These are phyloP conservation scores for Bombycilla garrulus DNA, from an alignment of 2,113 vertebrate genomes.

Conservation along the genomic window DNA sequence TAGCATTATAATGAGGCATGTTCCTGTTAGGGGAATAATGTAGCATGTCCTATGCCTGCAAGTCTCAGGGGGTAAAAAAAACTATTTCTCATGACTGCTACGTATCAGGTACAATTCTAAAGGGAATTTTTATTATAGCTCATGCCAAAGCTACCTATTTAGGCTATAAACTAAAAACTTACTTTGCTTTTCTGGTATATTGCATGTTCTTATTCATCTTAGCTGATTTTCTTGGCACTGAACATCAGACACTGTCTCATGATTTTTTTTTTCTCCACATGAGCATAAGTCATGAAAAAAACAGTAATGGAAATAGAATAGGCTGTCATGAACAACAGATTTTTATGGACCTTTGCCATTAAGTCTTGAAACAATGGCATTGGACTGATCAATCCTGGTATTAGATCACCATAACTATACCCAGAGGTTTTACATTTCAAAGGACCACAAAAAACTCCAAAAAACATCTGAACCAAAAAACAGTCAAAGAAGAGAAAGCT, in stretches of 20 bases:
- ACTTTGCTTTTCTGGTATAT: not conserved
- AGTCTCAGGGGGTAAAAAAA: not conserved
- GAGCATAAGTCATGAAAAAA: not conserved
- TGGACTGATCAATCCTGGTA: not conserved
- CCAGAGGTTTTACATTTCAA: not conserved
- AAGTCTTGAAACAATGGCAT: not conserved
- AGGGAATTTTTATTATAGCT: not conserved
- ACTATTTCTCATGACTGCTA: not conserved
- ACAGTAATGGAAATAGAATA: not conserved
- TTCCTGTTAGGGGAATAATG: not conserved
- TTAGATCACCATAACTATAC: not conserved
- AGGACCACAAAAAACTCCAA: not conserved
- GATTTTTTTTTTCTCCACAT: not conserved
- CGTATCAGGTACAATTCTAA: not conserved
- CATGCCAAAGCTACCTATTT: not conserved
- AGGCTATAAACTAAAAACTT: not conserved
- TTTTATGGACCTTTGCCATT: not conserved
- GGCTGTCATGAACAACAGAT: not conserved
- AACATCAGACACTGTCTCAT: not conserved
- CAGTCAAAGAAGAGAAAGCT: not conserved
- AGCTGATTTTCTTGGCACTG: not conserved
- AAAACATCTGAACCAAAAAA: not conserved
- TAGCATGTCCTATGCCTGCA: not conserved
- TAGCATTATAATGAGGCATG: slow-evolving; percentile 5
- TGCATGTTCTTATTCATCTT: not conserved